Evolutionary conservation across 2,797 vertebrate genomes (phyloP).

Genomic region (Crax fasciolata): DNA sequence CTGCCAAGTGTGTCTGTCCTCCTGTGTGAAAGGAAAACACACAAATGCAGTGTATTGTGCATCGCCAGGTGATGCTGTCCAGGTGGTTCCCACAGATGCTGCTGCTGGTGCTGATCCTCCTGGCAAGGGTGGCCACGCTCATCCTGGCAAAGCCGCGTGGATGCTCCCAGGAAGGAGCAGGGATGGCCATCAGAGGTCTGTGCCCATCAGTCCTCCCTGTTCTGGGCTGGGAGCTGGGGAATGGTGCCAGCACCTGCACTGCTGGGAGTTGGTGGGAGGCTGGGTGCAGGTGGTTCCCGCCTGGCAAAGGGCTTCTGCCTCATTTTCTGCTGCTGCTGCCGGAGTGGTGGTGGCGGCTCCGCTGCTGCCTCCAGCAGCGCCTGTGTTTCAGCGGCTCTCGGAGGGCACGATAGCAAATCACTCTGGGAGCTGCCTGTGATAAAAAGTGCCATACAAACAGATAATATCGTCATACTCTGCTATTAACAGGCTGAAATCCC

Average conservation of each 20-base stretch:
- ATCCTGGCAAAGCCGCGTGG: rapidly evolving
- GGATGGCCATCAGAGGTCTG: neutral
- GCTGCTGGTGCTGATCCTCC: neutral
- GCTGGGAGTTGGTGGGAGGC: neutral
- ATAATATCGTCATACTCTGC: slow-evolving; percentile 59
- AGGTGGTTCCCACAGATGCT: neutral
- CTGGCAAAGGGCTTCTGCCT: neutral
- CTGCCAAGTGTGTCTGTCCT: neutral
- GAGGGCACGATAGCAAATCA: slow-evolving; percentile 7
- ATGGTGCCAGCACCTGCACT: neutral
- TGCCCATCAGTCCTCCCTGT: neutral
- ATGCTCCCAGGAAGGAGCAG: neutral
- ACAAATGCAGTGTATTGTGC: neutral
- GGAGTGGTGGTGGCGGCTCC: neutral
- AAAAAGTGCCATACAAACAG: slow-evolving; percentile 60
- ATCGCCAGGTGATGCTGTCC: neutral
- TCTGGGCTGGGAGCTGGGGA: neutral
- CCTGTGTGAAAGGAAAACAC: neutral
- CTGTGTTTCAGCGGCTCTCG: neutral
- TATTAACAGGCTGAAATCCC: slow-evolving; percentile 65
- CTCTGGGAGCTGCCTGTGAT: slow-evolving; percentile 36
- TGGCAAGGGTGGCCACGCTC: neutral
- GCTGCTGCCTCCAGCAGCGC: neutral
- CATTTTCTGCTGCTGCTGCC: neutral
- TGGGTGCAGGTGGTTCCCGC: neutral